Percentiles rank a stretch among this genome's conserved stretches.
These are phyloP conservation scores for Amyelois transitella DNA, from an alignment of 1,140 invertebrate species.

Conservation along the genomic window DNA sequence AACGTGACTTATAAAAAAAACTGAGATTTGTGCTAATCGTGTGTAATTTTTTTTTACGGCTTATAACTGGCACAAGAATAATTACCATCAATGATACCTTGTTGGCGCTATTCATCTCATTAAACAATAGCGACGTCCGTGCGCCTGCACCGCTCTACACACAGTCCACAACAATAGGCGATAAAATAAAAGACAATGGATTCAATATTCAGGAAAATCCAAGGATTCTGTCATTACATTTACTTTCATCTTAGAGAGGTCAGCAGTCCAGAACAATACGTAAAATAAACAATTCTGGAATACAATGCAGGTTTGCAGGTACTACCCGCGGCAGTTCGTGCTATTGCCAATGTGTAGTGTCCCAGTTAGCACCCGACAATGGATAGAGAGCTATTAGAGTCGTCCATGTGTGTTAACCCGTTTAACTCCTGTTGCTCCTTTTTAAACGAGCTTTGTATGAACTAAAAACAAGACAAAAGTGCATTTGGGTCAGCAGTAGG, in stretches of 20 bases:
- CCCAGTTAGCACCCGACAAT: conserved; percentile 34
- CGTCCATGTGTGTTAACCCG: conserved; percentile 57
- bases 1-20: too few relatives aligned
- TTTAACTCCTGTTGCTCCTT: conserved; percentile 43
- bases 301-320: conserved; percentile 1
- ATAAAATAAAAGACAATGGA: background rate
- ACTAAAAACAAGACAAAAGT: conserved; percentile 24
- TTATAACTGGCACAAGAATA: background rate
- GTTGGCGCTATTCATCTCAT: background rate
- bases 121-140: background rate
- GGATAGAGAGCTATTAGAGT: conserved; percentile 49
- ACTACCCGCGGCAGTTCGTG: conserved; percentile 19
- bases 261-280: background rate
- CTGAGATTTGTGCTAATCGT: too few relatives aligned
- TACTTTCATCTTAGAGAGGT: background rate
- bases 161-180: background rate
- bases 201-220: background rate
- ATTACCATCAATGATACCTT: background rate
- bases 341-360: conserved; percentile 22
- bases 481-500: conserved; percentile 3
- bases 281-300: conserved; percentile 1
- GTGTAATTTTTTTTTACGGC: too few relatives aligned
- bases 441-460: conserved; percentile 13
- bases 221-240: background rate
- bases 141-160: background rate